Conservation (phyloP, 2,888 invertebrate species). For the Lasius platythorax region DNA sequence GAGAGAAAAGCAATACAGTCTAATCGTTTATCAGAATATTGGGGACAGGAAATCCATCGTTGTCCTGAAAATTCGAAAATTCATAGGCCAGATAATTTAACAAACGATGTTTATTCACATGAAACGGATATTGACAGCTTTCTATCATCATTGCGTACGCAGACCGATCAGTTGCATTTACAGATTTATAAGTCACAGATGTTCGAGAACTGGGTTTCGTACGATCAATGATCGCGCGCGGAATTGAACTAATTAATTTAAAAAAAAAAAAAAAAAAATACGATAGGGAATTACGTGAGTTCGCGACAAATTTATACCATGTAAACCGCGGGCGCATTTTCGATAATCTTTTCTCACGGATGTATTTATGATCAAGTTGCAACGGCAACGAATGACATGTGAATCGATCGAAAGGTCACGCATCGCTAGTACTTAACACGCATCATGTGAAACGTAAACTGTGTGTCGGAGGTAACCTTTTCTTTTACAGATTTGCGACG, state of each 20-base stretch:
- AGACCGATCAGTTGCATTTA: constrained; percentile 79
- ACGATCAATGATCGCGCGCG: constrained; percentile 1
- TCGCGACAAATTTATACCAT: not conserved
- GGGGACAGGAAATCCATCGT: not conserved
- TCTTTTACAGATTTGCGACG: constrained; percentile 51
- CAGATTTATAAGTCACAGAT: constrained; percentile 79
- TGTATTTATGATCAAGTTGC: constrained; percentile 39
- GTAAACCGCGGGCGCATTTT: not conserved
- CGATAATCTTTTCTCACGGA: constrained; percentile 24
- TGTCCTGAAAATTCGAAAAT: not conserved
- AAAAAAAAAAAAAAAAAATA: not conserved
- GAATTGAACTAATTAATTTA: not conserved
- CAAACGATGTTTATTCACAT: not conserved
- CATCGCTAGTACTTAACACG: constrained; percentile 30
- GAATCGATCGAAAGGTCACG: constrained; percentile 52
- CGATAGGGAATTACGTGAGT: not conserved
- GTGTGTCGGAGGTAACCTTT: constrained; percentile 70
- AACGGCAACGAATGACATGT: constrained; percentile 35
- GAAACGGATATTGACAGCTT: constrained; percentile 75
- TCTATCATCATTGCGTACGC: constrained; percentile 74
- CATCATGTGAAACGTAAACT: constrained; percentile 47
- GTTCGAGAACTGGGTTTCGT: constrained; percentile 46
- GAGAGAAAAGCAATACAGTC: not conserved
- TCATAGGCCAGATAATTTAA: too few species aligned
- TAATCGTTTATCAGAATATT: not conserved